Base-by-base conservation (phyloP, 2,797 vertebrate species). In the Myioborus miniatus region DNA sequence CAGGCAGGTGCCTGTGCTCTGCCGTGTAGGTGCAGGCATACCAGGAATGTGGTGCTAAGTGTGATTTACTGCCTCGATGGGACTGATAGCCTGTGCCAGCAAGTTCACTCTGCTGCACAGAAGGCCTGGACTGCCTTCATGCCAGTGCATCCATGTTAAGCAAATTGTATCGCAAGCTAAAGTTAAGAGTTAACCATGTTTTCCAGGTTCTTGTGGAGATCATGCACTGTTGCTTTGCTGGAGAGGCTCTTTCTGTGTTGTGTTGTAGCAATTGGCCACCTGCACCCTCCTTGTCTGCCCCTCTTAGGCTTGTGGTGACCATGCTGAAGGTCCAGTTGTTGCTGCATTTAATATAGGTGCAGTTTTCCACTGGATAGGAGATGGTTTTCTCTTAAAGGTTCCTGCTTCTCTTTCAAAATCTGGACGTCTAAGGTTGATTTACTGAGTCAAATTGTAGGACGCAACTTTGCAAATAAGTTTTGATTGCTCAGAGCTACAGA, bases 21-120 rank as follows among this genome's bases (percentile, higher is more conserved):
- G 0, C 9, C 0, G 17, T 5, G 64, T 63, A 64, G 71, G 5
- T 74, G 63, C 67, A 79, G 81, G 65, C 76, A 32, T 30, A 91
- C 10, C 69, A 81, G 76, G 80, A 93, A 83, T 44, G 79, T 37
- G 47, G 53, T 86, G 63, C 52, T 56, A 15, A 34, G 43, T 9
- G 34, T 84, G 89, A 78, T 93, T 77, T 85, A 72, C 58, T 75
- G 68, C 81, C 78, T 84, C 0, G 12, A 68, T 91, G 78, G 76
- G 68, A 18, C 44, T 34, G 75, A 71, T 49, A 86, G 69, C 29
- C 43, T 46, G 0, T 34, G 47, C 70, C 52, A 63, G 68, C 52
- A 83, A 37, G 37, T 63, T 83, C 39, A 11, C 7, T 56, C 7
- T 29, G 3, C 34, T 55, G 50, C 27, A 2, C 17, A 15, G 64